A percentile compares a stretch with the other conserved stretches of the same genome.
Evolutionary conservation across 2,888 invertebrate species (phyloP).

Genomic region (Himalopsyche japonica): DNA sequence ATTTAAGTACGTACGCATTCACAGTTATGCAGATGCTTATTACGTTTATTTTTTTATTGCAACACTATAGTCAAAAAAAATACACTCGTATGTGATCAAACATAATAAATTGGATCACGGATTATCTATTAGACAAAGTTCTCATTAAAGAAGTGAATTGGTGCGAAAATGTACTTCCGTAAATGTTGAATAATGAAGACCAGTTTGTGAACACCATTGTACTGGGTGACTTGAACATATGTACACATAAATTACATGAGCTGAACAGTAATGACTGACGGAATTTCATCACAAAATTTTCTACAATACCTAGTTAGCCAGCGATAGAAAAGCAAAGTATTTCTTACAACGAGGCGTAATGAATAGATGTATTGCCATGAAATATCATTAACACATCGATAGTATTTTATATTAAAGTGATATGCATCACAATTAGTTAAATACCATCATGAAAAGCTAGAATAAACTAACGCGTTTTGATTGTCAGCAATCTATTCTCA

Average conservation of each 20-base stretch:
- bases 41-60: not conserved
- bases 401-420: too few species aligned
- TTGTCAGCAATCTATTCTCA: too few species aligned
- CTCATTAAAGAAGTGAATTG: constrained; percentile 1
- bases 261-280: not conserved
- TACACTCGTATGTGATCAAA: not conserved
- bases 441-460: too few species aligned
- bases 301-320: not conserved
- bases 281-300: not conserved
- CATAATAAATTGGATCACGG: not conserved
- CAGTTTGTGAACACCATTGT: not conserved
- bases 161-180: not conserved
- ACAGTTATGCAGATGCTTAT: not conserved
- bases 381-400: too few species aligned
- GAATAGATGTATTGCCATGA: too few species aligned
- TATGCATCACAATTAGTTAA: too few species aligned
- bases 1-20: not conserved
- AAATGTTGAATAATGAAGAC: not conserved
- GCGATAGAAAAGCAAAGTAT: too few species aligned
- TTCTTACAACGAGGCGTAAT: too few species aligned
- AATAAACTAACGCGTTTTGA: too few species aligned
- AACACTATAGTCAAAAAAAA: not conserved
- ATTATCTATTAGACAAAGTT: not conserved
- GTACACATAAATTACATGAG: not conserved
- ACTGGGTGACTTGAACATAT: not conserved